phyloP scores from a whole-genome alignment of 2,888 invertebrate species.

The Epirrhoe alternata region DNA sequence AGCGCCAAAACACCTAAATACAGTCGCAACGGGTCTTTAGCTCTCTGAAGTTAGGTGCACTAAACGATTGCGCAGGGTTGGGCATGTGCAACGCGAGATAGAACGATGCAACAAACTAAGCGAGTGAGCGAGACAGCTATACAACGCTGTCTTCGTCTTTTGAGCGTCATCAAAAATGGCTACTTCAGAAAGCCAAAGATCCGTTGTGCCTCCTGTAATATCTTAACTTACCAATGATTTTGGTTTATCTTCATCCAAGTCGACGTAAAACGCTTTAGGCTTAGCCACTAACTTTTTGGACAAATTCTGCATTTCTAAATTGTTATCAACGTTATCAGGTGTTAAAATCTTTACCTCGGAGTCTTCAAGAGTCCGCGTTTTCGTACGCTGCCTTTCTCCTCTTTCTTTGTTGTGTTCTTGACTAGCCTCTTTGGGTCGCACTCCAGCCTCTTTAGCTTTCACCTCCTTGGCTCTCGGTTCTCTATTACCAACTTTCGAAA shows the following conservation, averaged over 20 bases:
- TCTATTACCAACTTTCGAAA: conserved; percentile 27
- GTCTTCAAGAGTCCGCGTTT: conserved; percentile 76
- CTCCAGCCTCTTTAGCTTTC: conserved; percentile 34
- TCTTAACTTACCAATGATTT: conserved; percentile 54
- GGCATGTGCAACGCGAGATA: too few species aligned
- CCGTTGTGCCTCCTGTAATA: too few species aligned
- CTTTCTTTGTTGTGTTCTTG: conserved; percentile 14
- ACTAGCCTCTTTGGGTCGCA: conserved; percentile 38
- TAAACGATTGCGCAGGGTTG: too few species aligned
- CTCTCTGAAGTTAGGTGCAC: too few species aligned
- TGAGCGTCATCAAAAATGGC: too few species aligned
- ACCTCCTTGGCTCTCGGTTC: conserved; percentile 38
- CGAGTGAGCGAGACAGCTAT: too few species aligned
- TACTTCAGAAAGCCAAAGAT: too few species aligned
- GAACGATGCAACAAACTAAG: too few species aligned
- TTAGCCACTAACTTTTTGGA: conserved; percentile 62
- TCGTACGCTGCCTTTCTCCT: conserved; percentile 60
- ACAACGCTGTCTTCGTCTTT: too few species aligned
- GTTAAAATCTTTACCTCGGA: conserved; percentile 74
- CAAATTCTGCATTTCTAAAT: conserved; percentile 69
- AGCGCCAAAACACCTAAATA: too few species aligned
- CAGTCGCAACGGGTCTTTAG: too few species aligned
- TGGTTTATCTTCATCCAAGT: conserved; percentile 58
- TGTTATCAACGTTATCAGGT: conserved; percentile 66
- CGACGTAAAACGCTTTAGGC: conserved; percentile 75